Evolutionary conservation across 2,797 vertebrate species (phyloP).

Genomic region (Melanotaenia trifasciata): DNA sequence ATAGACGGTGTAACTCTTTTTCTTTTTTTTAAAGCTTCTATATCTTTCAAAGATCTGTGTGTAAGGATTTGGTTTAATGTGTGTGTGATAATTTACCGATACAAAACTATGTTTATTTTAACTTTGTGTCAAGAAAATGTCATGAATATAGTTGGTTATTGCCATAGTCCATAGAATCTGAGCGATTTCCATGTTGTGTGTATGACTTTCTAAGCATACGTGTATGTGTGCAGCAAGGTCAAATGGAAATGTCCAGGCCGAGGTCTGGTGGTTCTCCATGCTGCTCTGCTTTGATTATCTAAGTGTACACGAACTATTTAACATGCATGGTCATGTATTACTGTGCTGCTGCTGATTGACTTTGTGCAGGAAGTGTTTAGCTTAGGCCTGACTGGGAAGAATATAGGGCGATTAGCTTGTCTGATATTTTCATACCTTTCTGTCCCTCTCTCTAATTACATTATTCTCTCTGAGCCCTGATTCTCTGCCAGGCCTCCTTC

Average conservation of each 20-base stretch:
- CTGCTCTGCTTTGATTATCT: slow-evolving; percentile 35
- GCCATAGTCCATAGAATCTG: slow-evolving; percentile 35
- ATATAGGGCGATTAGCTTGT: slow-evolving; percentile 72
- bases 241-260: slow-evolving; percentile 52
- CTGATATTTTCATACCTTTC: slow-evolving; percentile 75
- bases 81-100: not conserved
- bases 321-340: slow-evolving; percentile 20
- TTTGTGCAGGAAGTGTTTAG: slow-evolving; percentile 37
- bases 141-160: slow-evolving; percentile 60
- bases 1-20: not conserved
- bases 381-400: slow-evolving; percentile 66
- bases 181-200: slow-evolving; percentile 35
- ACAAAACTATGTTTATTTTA: not conserved
- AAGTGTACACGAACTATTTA: slow-evolving; percentile 11
- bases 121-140: slow-evolving; percentile 61
- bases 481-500: slow-evolving; percentile 67
- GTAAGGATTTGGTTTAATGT: not conserved
- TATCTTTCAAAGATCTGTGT: not conserved
- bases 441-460: slow-evolving; percentile 69
- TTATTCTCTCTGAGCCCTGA: slow-evolving; percentile 74
- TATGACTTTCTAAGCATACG: not conserved
- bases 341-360: slow-evolving; percentile 39
- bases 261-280: slow-evolving; percentile 21
- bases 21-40: not conserved
- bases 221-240: slow-evolving; percentile 57